These are phyloP conservation scores for Virgularia gustaviana DNA, from an alignment of 92 coral and sea anemone genomes.

Conservation along the genomic window DNA sequence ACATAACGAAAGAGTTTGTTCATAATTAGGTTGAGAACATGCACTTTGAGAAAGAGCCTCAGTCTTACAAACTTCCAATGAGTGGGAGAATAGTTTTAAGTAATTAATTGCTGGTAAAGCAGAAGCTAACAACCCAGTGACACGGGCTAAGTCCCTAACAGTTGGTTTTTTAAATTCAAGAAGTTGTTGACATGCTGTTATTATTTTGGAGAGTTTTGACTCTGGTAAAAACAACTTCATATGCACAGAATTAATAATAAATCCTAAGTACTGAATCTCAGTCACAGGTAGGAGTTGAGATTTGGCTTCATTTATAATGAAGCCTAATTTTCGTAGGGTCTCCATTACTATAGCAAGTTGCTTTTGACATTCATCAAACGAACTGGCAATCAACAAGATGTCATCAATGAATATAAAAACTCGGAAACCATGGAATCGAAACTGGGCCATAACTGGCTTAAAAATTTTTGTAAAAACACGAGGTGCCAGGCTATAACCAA, in stretches of 20 bases:
- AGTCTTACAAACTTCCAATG: constrained; percentile 43
- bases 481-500: constrained; percentile 57
- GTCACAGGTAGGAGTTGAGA: constrained; percentile 37
- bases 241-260: constrained; percentile 33
- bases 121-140: constrained; percentile 28
- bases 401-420: constrained; percentile 36
- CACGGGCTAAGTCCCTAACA: constrained; percentile 39
- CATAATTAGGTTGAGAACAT: too few species aligned
- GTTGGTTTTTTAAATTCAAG: background rate
- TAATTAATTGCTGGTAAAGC: constrained; percentile 21
- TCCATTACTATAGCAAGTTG: constrained; percentile 20
- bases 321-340: constrained; percentile 23
- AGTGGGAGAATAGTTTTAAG: constrained; percentile 32
- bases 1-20: too few species aligned
- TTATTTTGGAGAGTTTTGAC: constrained; percentile 31
- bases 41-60: background rate
- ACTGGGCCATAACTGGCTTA: constrained; percentile 42
- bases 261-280: constrained; percentile 41
- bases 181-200: constrained; percentile 21
- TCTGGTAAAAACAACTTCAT: constrained; percentile 51
- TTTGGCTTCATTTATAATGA: constrained; percentile 25
- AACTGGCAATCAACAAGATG: constrained; percentile 25
- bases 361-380: constrained; percentile 19
- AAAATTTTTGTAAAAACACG: constrained; percentile 56
- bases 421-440: constrained; percentile 33